These are phyloP conservation scores for Acanthosoma haemorrhoidale DNA, from an alignment of 2,888 invertebrate genomes.

Conservation along the genomic window DNA sequence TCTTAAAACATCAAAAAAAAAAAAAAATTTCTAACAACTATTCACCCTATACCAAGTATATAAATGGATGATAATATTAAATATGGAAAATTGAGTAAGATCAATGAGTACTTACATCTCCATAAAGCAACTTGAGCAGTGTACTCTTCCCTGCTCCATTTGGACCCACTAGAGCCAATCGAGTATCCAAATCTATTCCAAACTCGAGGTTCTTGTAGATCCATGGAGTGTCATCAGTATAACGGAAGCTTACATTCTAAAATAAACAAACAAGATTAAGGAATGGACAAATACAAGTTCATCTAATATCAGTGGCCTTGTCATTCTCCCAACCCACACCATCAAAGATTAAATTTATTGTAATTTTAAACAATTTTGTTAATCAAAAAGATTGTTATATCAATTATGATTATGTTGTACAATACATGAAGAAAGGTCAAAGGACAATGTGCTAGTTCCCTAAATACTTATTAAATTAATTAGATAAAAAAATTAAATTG, in stretches of 20 bases:
- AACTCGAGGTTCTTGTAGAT: constrained; percentile 98
- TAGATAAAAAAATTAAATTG: no score
- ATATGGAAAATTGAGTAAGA: neutral
- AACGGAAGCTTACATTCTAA: constrained; percentile 91
- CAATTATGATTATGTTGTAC: no score
- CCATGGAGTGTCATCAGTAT: constrained; percentile 76
- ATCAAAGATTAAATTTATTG: no score
- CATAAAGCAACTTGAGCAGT: constrained; percentile 87
- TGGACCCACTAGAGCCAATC: constrained; percentile 91
- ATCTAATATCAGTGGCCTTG: no score
- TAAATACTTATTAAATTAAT: no score
- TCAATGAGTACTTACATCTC: constrained; percentile 62
- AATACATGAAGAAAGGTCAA: no score
- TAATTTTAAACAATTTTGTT: no score
- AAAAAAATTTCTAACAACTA: neutral
- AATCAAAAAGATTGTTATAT: no score
- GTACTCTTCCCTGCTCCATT: constrained; percentile 99
- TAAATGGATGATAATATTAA: neutral
- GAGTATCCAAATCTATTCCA: constrained; percentile 95
- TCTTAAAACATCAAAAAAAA: neutral
- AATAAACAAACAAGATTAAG: constrained; percentile 39
- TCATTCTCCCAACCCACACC: no score
- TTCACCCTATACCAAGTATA: neutral
- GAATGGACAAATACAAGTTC: neutral
- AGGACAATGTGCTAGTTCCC: no score